Conservation (phyloP, 2,113 vertebrate genomes). For the Alligator mississippiensis region DNA sequence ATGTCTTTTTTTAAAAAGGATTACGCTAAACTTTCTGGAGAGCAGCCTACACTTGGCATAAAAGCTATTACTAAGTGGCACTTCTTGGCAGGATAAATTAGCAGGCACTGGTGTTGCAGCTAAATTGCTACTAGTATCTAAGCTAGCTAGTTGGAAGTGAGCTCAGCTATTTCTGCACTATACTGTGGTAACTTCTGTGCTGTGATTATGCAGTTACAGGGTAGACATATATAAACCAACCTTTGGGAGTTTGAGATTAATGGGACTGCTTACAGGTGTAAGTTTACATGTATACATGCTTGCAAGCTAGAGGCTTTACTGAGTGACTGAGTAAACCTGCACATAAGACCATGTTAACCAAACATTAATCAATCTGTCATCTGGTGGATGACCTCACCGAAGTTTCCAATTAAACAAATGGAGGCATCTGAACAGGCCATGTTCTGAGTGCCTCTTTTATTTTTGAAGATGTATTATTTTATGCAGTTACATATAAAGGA, state of each 20-base stretch:
- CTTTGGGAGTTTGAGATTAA: not conserved
- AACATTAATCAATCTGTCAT: not conserved
- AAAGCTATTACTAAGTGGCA: not conserved
- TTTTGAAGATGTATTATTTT: constrained; percentile 8
- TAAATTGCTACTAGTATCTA: not conserved
- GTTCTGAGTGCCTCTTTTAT: not conserved
- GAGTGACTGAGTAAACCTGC: not conserved
- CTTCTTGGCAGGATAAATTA: constrained; percentile 8
- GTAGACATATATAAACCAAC: too few relatives aligned
- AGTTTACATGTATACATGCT: not conserved
- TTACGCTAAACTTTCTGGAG: constrained; percentile 4
- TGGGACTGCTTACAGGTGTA: not conserved
- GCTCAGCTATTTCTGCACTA: not conserved
- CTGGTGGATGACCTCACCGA: not conserved
- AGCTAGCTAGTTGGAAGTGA: not conserved
- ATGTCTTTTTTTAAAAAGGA: not conserved
- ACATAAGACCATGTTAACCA: not conserved
- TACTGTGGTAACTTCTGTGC: too few relatives aligned
- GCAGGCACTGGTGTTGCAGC: not conserved
- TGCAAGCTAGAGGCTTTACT: not conserved
- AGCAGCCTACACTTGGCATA: not conserved
- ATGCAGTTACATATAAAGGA: constrained; percentile 81
- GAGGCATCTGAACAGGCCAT: not conserved
- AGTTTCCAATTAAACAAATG: not conserved
- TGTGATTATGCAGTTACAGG: too few relatives aligned